Conservation (phyloP, 1,140 invertebrate species). For the Hirudo medicinalis region DNA sequence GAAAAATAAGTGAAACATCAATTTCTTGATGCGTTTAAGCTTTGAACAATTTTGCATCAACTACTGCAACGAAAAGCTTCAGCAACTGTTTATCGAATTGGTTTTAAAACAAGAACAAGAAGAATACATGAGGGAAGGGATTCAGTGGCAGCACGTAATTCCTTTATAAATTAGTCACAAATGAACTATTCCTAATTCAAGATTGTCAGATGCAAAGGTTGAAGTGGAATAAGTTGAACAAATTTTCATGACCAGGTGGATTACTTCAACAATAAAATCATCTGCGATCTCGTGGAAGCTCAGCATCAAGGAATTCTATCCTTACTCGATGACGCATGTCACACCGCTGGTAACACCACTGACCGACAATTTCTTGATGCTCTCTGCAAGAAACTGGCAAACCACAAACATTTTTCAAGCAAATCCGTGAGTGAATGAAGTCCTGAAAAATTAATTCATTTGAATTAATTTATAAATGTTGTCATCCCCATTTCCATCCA, state of each 20-base stretch:
- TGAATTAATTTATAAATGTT: conserved; percentile 91
- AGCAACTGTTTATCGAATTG: conserved; percentile 88
- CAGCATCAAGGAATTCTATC: conserved; percentile 58
- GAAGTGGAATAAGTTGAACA: conserved; percentile 75
- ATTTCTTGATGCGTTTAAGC: conserved; percentile 38
- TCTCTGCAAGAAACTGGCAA: conserved; percentile 73
- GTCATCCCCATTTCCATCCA: conserved; percentile 77
- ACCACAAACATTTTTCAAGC: conserved; percentile 76
- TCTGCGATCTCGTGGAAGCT: conserved; percentile 57
- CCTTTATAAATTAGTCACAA: conserved; percentile 5
- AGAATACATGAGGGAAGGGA: conserved; percentile 80
- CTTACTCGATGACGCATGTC: conserved; percentile 64
- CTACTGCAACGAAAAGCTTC: conserved; percentile 91
- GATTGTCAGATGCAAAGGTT: too few relatives aligned
- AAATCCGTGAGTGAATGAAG: conserved; percentile 55
- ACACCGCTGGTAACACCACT: conserved; percentile 80
- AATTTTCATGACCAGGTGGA: conserved; percentile 72
- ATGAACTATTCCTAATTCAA: not conserved
- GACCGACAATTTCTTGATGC: conserved; percentile 74
- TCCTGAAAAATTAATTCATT: conserved; percentile 45
- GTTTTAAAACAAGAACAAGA: conserved; percentile 91
- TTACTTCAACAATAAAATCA: conserved; percentile 62
- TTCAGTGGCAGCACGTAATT: conserved; percentile 67
- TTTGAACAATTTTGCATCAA: conserved; percentile 96
- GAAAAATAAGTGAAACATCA: not conserved